Percentiles rank a stretch among this genome's conserved stretches.
Evolutionary conservation across 2,888 invertebrate genomes (phyloP).

Genomic region (Athetis lepigone): DNA sequence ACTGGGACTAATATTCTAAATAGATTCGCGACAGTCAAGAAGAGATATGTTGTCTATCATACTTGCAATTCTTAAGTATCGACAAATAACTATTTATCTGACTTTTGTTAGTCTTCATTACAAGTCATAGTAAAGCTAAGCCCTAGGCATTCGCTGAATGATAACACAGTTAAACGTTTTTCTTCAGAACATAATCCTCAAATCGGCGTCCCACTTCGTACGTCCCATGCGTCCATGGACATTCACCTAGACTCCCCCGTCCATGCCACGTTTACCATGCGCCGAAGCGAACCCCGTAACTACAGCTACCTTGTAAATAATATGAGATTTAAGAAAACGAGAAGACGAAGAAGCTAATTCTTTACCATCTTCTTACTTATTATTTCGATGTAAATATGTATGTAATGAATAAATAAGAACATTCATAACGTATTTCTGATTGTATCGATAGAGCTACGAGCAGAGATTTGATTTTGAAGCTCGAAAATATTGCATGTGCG

Average conservation of each 20-base stretch:
- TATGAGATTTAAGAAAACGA: slow-evolving; percentile 67
- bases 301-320: slow-evolving; percentile 76
- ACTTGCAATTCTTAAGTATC: neutral
- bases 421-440: slow-evolving; percentile 54
- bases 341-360: slow-evolving; percentile 64
- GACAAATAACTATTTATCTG: neutral
- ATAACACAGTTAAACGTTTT: slow-evolving; percentile 38
- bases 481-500: slow-evolving; percentile 73
- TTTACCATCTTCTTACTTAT: slow-evolving; percentile 41
- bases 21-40: neutral
- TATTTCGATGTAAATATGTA: slow-evolving; percentile 64
- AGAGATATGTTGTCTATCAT: neutral
- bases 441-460: slow-evolving; percentile 74
- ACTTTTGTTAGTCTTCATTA: neutral
- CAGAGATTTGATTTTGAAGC: slow-evolving; percentile 79
- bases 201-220: slow-evolving; percentile 77
- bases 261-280: slow-evolving; percentile 43
- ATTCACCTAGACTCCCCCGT: slow-evolving; percentile 72
- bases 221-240: slow-evolving; percentile 81
- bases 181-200: slow-evolving; percentile 73
- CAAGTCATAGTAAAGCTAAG: slow-evolving; percentile 12
- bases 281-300: slow-evolving; percentile 55
- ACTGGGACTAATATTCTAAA: neutral
- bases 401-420: slow-evolving; percentile 72
- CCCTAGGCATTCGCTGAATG: neutral